Base-by-base conservation (phyloP, 2,797 vertebrate species). In the Astyanax mexicanus region DNA sequence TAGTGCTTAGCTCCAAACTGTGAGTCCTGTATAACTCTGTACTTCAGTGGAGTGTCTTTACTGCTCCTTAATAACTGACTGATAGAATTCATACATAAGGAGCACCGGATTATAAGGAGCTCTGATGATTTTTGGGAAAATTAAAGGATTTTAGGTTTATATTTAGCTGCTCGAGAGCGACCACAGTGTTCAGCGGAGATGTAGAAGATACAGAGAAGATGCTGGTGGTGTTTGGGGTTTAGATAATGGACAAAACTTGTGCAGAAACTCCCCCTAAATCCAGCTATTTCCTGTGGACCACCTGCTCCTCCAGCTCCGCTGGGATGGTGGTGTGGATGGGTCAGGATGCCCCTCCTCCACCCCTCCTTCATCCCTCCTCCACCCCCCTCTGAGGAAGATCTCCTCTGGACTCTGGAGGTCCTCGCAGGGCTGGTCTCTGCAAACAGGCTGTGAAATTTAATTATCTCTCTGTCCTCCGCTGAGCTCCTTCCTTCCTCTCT, bases 391-490 rank as follows among this genome's bases (percentile, higher is more conserved):
- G 25, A 80, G 66, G 71, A 83, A 79, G 51, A 68, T 65, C 58
- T 72, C 72, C 71, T 83, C 51, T 62, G 70, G 84, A 75, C 69
- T 85, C 54, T 60, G 74, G 74, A 83, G 77, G 37, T 85, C 80
- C 71, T 73, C 74, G 75, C 71, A 74, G 80, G 62, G 73, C 72
- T 67, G 45, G 73, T 77, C 77, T 85, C 84, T 64, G 72, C 71
- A 78, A 88, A 83, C 78, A 86, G 86, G 75, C 86, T 87, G 86
- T 86, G 85, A 85, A 88, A 87, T 89, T 76, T 82, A 89, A 92
- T 89, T 87, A 89, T 84, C 77, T 79, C 74, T 51, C 77, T 69
- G 58, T 87, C 83, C 85, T 86, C 72, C 37, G 81, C 52, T 44
- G 37, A 61, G 79, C 82, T 79, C 47, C 81, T 89, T 91, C 80